Evolutionary conservation across 1,140 invertebrate genomes (phyloP), one percentile per base, ranked within the genome.

Genomic region (Varroa destructor): DNA sequence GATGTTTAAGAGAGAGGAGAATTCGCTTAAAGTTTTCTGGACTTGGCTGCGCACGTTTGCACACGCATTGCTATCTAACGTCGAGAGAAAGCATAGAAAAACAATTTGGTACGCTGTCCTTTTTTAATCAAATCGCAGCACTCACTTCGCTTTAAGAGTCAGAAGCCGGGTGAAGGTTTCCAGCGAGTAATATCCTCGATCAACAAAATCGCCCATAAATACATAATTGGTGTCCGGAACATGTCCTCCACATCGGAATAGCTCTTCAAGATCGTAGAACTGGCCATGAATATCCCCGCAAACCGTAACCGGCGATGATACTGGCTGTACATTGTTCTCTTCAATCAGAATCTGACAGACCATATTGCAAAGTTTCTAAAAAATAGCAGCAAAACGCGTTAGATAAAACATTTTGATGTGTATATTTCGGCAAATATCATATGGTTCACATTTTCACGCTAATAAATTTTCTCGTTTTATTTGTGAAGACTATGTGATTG

Each of bases 211-310:
- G 72, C 92, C 92, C 86, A 96, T 88, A 81, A 96, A 96, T 80
- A 96, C 89, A 80, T 96, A 95, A 80, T 91, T 91, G 71, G 92
- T 95, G 76, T 93, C 87, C 56, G 91, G 91, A 73, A 94, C 86
- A 80, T 89, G 87, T 42, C 92, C 91, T 73, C 91, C 91, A 77
- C 86, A 90, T 73, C 89, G 84, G 80, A 96, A 95, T 73, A 96
- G 81, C 80, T 95, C 89, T 76, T 95, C 91, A 77, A 96, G 81
- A 82, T 96, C 92, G 82, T 95, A 95, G 82, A 94, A 96, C 89
- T 94, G 91, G 74, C 92, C 91, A 81, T 95, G 92, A 77, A 95
- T 94, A 81, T 96, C 93, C 54, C 92, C 93, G 81, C 92, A 95
- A 61, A 96, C 90, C 46, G 91, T 94, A 73, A 95, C 91, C 75